Evolutionary conservation across 2,888 invertebrate genomes (phyloP).

Genomic region (Pristionchus arcanus): DNA sequence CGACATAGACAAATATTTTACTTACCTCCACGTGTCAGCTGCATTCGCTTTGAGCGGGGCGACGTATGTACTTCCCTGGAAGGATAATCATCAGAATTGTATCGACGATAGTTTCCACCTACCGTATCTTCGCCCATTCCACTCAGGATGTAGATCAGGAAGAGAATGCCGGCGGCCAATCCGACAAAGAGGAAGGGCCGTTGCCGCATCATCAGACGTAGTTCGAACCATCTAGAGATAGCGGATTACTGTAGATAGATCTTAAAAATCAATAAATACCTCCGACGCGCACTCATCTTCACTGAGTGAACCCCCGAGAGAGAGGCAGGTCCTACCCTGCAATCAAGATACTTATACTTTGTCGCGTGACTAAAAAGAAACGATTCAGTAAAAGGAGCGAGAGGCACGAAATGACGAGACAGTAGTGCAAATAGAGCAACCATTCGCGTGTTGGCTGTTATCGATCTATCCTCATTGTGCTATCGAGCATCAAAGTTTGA

Average conservation of each 20-base stretch:
- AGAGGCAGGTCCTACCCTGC: neutral
- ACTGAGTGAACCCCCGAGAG: neutral
- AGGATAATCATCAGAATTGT: neutral
- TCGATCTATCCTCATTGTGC: neutral
- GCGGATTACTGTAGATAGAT: neutral
- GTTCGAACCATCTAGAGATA: conserved; percentile 50
- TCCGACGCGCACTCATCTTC: conserved; percentile 19
- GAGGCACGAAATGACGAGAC: neutral
- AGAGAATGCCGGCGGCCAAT: conserved; percentile 16
- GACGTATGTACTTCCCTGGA: neutral
- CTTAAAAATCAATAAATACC: neutral
- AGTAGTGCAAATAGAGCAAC: conserved; percentile 16
- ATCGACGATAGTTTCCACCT: neutral
- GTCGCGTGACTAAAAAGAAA: neutral
- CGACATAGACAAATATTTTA: neutral
- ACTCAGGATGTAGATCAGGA: conserved; percentile 40
- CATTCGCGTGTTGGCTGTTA: neutral
- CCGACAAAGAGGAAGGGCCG: conserved; percentile 25
- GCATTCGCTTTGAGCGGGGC: neutral
- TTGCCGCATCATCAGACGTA: conserved; percentile 39
- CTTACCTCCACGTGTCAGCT: conserved; percentile 20
- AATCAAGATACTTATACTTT: neutral
- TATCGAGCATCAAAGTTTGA: neutral
- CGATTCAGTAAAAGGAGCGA: neutral
- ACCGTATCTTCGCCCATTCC: conserved; percentile 34